A percentile compares a stretch with the other conserved stretches of the same genome.
Evolutionary conservation across 2,113 vertebrate species (phyloP).

Genomic region (Ammospiza nelsoni): DNA sequence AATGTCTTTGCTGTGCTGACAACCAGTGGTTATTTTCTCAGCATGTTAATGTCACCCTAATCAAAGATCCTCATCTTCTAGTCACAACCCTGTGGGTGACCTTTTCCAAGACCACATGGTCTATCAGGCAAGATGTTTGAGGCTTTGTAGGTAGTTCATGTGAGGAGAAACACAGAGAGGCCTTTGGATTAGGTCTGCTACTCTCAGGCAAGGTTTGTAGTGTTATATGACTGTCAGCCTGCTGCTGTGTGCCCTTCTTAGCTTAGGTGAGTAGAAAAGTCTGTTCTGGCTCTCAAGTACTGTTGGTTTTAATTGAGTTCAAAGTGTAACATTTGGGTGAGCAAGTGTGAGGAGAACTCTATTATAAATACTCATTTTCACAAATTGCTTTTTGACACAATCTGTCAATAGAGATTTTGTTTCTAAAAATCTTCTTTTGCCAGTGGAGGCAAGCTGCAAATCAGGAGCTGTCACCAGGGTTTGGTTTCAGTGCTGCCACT

Average conservation of each 20-base stretch:
- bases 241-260: not conserved
- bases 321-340: not conserved
- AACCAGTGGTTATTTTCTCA: not conserved
- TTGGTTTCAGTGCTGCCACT: not conserved
- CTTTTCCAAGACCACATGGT: not conserved
- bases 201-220: not conserved
- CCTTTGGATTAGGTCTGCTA: not conserved
- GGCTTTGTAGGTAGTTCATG: not conserved
- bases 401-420: not conserved
- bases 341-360: not conserved
- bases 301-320: not conserved
- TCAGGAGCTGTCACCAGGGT: not conserved
- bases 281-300: not conserved
- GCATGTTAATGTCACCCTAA: not conserved
- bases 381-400: not conserved
- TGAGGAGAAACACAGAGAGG: not conserved
- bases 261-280: not conserved
- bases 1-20: not conserved
- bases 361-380: not conserved
- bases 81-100: not conserved
- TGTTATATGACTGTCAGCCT: rapidly evolving
- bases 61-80: not conserved
- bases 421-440: not conserved
- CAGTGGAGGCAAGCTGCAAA: not conserved
- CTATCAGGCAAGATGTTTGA: not conserved